A percentile compares a stretch with the other conserved stretches of the same genome.
phyloP scores from a whole-genome alignment of 2,888 invertebrate genomes.

The Drosophila mulleri region DNA sequence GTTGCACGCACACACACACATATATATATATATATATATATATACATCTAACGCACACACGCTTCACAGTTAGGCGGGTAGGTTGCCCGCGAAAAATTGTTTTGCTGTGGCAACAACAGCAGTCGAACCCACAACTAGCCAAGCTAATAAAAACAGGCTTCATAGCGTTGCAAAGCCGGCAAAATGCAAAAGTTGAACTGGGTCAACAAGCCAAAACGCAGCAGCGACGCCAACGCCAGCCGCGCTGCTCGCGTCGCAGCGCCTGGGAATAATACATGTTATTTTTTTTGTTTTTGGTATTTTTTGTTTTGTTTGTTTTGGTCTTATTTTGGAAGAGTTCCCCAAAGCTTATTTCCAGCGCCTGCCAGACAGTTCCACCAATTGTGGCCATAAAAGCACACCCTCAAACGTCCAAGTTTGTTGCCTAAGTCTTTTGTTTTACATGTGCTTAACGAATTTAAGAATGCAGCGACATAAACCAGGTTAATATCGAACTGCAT shows the following conservation, averaged over 20 bases:
- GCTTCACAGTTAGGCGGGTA: constrained; percentile 18
- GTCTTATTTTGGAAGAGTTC: constrained; percentile 13
- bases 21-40: not conserved
- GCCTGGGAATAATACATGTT: constrained; percentile 28
- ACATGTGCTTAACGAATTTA: not conserved
- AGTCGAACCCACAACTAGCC: constrained; percentile 65
- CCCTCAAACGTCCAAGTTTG: constrained; percentile 54
- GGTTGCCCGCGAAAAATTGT: constrained; percentile 74
- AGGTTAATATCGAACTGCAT: constrained; percentile 43
- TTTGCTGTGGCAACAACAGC: constrained; percentile 30
- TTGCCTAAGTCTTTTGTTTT: constrained; percentile 75
- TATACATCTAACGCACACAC: not conserved
- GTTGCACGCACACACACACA: constrained; percentile 38
- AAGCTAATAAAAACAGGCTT: constrained; percentile 80
- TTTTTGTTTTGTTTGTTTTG: not conserved
- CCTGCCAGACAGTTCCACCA: constrained; percentile 28
- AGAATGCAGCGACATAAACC: constrained; percentile 31
- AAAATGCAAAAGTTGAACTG: constrained; percentile 83
- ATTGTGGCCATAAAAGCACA: not conserved
- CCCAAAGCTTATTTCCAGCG: constrained; percentile 22
- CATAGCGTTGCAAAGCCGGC: constrained; percentile 77
- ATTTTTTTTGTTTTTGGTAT: not conserved
- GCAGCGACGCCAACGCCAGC: constrained; percentile 46
- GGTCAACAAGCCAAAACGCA: constrained; percentile 83
- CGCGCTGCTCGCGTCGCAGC: constrained; percentile 32